phyloP scores from a whole-genome alignment of 2,888 invertebrate genomes.

The Heliconius erato region DNA sequence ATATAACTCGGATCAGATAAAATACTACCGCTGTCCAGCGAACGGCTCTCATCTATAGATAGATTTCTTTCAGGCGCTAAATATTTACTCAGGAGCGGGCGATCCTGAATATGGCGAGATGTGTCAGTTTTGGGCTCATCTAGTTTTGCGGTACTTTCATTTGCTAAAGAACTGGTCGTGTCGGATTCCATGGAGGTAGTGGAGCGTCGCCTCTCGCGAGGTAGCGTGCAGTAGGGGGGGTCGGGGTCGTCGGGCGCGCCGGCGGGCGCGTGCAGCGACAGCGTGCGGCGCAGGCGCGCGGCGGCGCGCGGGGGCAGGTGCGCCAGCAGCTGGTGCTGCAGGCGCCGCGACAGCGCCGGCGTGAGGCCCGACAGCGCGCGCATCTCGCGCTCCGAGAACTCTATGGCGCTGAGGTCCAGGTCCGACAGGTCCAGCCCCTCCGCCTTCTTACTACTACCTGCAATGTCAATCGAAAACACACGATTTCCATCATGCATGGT shows the following conservation, averaged over 20 bases:
- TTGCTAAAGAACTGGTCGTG: slow-evolving; percentile 51
- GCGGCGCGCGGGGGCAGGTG: slow-evolving; percentile 90
- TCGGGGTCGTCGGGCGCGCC: slow-evolving; percentile 82
- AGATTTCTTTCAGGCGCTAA: slow-evolving; percentile 77
- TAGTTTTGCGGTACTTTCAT: slow-evolving; percentile 49
- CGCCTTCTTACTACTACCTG: slow-evolving; percentile 80
- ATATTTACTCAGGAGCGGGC: slow-evolving; percentile 86
- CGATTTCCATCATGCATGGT: slow-evolving; percentile 85
- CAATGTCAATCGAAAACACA: slow-evolving; percentile 83
- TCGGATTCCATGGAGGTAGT: slow-evolving; percentile 54
- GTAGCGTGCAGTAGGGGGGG: slow-evolving; percentile 69
- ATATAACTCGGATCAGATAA: slow-evolving; percentile 75
- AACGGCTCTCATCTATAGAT: slow-evolving; percentile 70
- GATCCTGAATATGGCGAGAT: slow-evolving; percentile 76
- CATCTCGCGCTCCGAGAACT: slow-evolving; percentile 89
- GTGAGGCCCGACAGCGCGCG: slow-evolving; percentile 85
- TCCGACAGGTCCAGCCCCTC: slow-evolving; percentile 83
- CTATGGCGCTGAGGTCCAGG: slow-evolving; percentile 89
- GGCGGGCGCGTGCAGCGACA: slow-evolving; percentile 87
- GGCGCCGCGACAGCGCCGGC: slow-evolving; percentile 89
- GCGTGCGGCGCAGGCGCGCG: slow-evolving; percentile 87
- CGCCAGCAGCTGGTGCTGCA: slow-evolving; percentile 89
- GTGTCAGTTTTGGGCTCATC: slow-evolving; percentile 57
- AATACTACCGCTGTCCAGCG: slow-evolving; percentile 69
- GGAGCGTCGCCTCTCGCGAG: slow-evolving; percentile 68